Evolutionary conservation across 1,140 invertebrate genomes (phyloP).

Genomic region (Papilio helenus): DNA sequence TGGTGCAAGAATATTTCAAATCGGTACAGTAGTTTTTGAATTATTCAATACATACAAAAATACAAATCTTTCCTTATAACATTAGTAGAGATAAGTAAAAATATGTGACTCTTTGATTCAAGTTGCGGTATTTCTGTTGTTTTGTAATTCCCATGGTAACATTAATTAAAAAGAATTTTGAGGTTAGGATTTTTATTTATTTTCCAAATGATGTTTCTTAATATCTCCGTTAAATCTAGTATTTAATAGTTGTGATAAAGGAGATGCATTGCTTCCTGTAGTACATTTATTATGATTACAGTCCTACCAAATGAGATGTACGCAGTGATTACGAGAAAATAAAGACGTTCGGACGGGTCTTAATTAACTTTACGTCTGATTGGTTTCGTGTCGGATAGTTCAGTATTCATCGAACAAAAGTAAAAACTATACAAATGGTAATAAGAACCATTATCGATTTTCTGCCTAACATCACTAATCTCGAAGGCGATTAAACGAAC

Average conservation of each 20-base stretch:
- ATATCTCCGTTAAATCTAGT: conserved; percentile 12
- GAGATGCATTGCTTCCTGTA: conserved; percentile 12
- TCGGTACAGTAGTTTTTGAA: too few relatives aligned
- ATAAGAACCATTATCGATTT: conserved; percentile 58
- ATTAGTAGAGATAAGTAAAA: too few relatives aligned
- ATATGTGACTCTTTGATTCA: too few relatives aligned
- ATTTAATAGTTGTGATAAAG: conserved; percentile 1
- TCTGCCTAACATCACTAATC: conserved; percentile 51
- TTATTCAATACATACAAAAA: too few relatives aligned
- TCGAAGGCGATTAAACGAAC: conserved; percentile 50
- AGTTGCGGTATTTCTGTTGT: too few relatives aligned
- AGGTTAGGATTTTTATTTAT: neutral
- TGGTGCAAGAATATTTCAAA: too few relatives aligned
- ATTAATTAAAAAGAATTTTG: neutral
- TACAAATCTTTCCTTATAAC: too few relatives aligned
- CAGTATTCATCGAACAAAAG: conserved; percentile 40
- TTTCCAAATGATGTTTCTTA: neutral
- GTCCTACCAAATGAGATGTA: conserved; percentile 46
- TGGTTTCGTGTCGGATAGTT: conserved; percentile 29
- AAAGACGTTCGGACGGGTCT: conserved; percentile 25
- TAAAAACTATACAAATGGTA: conserved; percentile 44
- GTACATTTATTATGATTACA: conserved; percentile 43
- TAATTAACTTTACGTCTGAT: conserved; percentile 39
- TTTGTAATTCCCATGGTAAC: too few relatives aligned
- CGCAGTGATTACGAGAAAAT: conserved; percentile 34